These are phyloP conservation scores for Botia kubotai DNA, from an alignment of 2,797 vertebrate genomes.

Conservation along the genomic window DNA sequence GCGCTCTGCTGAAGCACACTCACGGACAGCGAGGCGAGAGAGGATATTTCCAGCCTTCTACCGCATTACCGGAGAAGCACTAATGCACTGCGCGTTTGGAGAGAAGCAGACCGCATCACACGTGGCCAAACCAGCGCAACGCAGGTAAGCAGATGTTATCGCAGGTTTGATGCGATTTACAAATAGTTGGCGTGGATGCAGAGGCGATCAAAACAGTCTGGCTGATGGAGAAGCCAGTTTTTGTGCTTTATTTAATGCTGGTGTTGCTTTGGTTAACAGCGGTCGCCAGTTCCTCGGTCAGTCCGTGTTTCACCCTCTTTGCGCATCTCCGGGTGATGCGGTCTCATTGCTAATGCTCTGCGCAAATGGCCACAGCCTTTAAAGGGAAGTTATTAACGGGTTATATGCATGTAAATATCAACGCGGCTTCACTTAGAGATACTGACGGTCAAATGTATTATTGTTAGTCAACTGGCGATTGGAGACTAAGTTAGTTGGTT, in stretches of 20 bases:
- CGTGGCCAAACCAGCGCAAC: slow-evolving; percentile 28
- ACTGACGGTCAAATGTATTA: neutral
- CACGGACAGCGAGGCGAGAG: slow-evolving; percentile 38
- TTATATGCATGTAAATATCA: neutral
- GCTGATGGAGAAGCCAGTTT: slow-evolving; percentile 5
- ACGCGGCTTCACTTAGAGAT: no score
- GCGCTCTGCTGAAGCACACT: slow-evolving; percentile 47
- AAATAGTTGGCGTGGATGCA: slow-evolving; percentile 32
- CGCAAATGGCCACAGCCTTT: no score
- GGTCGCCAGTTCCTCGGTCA: slow-evolving; percentile 56
- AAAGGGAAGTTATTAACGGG: no score
- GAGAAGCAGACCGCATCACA: slow-evolving; percentile 48
- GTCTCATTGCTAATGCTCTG: slow-evolving; percentile 61
- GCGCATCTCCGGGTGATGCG: slow-evolving; percentile 75
- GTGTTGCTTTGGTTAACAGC: slow-evolving; percentile 30
- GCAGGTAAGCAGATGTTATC: slow-evolving; percentile 69
- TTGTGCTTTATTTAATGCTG: slow-evolving; percentile 20
- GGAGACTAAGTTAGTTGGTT: slow-evolving; percentile 61
- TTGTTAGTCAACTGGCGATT: slow-evolving; percentile 32
- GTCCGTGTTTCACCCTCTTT: slow-evolving; percentile 58
- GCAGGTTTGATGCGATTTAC: neutral
- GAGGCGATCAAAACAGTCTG: neutral
- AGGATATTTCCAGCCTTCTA: slow-evolving; percentile 51
- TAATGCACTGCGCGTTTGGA: slow-evolving; percentile 56
- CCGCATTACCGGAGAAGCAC: slow-evolving; percentile 54